Evolutionary conservation across 2,888 invertebrate species (phyloP), one percentile per base, ranked within the genome.

Genomic region (Leptopterna dolabrata): DNA sequence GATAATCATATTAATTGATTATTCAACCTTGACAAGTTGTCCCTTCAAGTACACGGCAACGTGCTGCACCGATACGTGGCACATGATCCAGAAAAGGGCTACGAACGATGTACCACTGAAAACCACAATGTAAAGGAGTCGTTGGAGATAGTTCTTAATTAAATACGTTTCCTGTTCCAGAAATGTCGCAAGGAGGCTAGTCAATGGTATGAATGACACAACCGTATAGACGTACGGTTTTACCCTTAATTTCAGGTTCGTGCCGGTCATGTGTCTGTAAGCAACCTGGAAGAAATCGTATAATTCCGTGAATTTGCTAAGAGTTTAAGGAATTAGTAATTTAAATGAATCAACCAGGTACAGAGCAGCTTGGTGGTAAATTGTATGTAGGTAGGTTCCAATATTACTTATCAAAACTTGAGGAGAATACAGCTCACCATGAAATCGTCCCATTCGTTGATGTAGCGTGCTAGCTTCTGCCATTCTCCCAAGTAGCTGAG

Each of bases 401-500:
- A 47, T 14, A 47, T 47, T 1, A 14, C 13, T 47, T 14, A 3
- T 47, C 7, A 16, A 4, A 47, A 47, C 47, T 14, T 13, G 14
- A 47, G 16, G 3, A 16, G 43, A 43, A 43, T 9, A 47, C 1
- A 47, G 55, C 27, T 63, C 27, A 83, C 83, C 83, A 83, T 24
- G 19, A 83, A 83, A 6, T 43, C 43, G 19, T 83, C 83, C 70
- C 63, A 83, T 14, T 83, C 41, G 24, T 70, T 83, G 83, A 83
- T 70, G 19, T 83, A 83, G n/a, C 19, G 29, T 4, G 70, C 83
- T 14, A 83, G 41, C 16, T 43, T 36, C 14, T 41, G 29, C 83
- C 83, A 83, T 70, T 83, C 83, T 2, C 41, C 30, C 24, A 83
- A 19, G 41, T 83, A 70, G 70, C 43, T 70, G 19, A 83, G 43